phyloP scores from a whole-genome alignment of 2,888 invertebrate species.

The Drymonia ruficornis region DNA sequence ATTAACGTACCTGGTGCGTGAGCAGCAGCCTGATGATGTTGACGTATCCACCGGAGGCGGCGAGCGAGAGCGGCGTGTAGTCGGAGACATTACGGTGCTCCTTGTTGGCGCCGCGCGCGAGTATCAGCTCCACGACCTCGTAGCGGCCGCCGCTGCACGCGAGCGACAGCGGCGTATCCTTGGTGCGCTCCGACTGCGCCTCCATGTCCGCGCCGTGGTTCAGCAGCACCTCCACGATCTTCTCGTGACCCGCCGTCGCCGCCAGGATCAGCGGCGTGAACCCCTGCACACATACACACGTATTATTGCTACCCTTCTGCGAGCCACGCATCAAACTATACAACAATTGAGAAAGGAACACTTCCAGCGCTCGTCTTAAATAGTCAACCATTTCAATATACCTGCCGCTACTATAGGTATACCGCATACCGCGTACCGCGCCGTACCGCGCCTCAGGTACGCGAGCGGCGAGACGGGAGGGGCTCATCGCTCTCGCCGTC shows the following conservation, averaged over 20 bases:
- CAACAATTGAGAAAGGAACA: too few species aligned
- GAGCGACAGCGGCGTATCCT: conserved; percentile 98
- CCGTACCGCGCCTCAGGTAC: too few species aligned
- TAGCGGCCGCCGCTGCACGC: conserved; percentile 99
- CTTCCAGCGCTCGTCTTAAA: too few species aligned
- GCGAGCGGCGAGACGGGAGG: too few species aligned
- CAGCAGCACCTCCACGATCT: conserved; percentile 95
- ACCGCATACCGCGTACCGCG: too few species aligned
- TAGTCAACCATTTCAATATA: too few species aligned
- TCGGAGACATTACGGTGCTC: conserved; percentile 99
- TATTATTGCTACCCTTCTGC: not conserved
- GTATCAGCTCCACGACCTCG: conserved; percentile 96
- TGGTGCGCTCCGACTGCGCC: conserved; percentile 99
- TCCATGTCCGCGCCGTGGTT: conserved; percentile 98
- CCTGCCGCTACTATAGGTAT: too few species aligned
- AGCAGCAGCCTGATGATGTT: conserved; percentile 98
- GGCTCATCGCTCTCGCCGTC: too few species aligned
- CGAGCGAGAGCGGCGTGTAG: conserved; percentile 99
- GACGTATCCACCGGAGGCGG: conserved; percentile 99
- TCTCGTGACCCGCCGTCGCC: conserved; percentile 94
- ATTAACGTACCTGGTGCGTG: conserved; percentile 88
- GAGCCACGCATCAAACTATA: too few species aligned
- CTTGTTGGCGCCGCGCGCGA: conserved; percentile 96
- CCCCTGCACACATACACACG: conserved; percentile 78
- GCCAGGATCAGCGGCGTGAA: conserved; percentile 99